Evolutionary conservation across 35 echinoderm and acorn worm species (phyloP), one percentile per base, ranked within the genome.

Genomic region (Lytechinus variegatus): DNA sequence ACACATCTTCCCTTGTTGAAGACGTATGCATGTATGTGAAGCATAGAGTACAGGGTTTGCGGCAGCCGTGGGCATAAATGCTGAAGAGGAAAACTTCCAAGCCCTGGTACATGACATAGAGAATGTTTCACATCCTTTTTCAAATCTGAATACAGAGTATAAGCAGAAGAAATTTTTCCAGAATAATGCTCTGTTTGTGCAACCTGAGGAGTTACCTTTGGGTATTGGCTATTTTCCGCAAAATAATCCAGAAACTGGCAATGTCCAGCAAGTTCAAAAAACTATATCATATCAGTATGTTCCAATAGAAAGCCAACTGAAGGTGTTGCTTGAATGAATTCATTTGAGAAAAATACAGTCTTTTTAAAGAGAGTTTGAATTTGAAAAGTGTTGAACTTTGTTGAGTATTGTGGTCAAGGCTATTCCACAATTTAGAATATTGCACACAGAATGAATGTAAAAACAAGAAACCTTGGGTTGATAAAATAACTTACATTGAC

Each of bases 261-360:
- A 95, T 89, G 95, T 95, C 28, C 86, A 95, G 52, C 95, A 95
- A 89, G 28, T 89, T 29, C 86, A 54, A 61, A 95, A 95, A 95
- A 95, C 95, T 27, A 87, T 95, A 87, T n/a, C n/a, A n/a, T 95
- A 88, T 87, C 95, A 95, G 86, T 95, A 95, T 89, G 87, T 89
- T 89, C 95, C 95, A 51, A 95, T 95, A 6, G 33, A 95, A 89
- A 86, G 29, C 51, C 95, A 88, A 54, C 86, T 95, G 5, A 95
- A 54, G 55, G 52, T 95, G 14, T 86, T 95, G 24, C 53, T 95
- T 56, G 61, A 95, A n/a, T n/a, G n/a, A n/a, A n/a, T n/a, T n/a
- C n/a, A n/a, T n/a, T n/a, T n/a, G n/a, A n/a, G n/a, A n/a, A n/a
- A 86, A 95, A 95, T 21, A 95, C 94, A 52, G 95, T 9, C 54